Conservation (phyloP, 2,113 vertebrate genomes). For the Pluvianellus socialis region DNA sequence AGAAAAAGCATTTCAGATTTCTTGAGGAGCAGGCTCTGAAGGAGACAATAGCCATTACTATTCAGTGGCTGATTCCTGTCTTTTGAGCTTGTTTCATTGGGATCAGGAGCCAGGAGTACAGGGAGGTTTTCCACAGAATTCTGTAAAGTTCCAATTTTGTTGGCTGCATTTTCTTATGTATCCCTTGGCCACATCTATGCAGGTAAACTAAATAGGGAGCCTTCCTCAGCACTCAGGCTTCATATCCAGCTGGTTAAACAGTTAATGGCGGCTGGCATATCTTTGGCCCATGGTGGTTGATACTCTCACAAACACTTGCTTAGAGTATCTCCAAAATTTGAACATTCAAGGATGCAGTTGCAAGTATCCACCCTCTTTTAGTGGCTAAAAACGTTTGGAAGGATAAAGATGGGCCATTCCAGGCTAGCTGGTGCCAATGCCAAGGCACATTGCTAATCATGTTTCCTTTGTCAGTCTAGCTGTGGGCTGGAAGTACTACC, state of each 20-base stretch:
- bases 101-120: background rate
- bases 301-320: background rate
- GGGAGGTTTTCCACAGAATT: background rate
- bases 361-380: background rate
- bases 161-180: background rate
- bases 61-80: background rate
- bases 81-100: background rate
- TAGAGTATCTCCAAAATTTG: background rate
- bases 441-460: background rate
- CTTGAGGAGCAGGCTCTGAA: background rate
- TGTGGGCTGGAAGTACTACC: background rate
- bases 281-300: background rate
- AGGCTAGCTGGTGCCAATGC: background rate
- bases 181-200: background rate
- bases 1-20: background rate
- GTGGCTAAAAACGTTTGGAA: background rate
- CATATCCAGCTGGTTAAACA: background rate
- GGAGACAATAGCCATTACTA: background rate
- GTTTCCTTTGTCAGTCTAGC: background rate
- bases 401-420: background rate
- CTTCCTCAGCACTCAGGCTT: background rate
- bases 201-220: background rate
- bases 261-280: accelerated
- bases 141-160: background rate
- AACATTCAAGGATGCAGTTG: background rate